A percentile compares a stretch with the other conserved stretches of the same genome.
Evolutionary conservation across 1,140 invertebrate genomes (phyloP).

Genomic region (Carposina sasakii): DNA sequence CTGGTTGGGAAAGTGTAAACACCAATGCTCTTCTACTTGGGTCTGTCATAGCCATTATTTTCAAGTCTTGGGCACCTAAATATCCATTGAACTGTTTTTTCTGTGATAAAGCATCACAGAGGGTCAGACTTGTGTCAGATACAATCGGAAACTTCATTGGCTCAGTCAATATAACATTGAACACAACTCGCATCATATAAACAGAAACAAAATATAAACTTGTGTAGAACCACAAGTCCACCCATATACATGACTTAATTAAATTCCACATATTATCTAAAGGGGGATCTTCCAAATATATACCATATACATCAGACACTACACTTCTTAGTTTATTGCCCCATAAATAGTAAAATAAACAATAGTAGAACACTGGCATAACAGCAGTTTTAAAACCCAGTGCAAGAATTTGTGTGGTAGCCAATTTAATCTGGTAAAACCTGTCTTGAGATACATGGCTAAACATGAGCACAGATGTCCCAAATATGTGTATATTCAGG

Average conservation of each 20-base stretch:
- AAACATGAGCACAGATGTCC: slow-evolving; percentile 75
- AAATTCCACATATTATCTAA: slow-evolving; percentile 71
- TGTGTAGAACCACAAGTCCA: slow-evolving; percentile 79
- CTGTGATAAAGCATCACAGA: slow-evolving; percentile 74
- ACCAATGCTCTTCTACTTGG: slow-evolving; percentile 72
- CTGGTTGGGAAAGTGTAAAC: slow-evolving; percentile 83
- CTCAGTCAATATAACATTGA: slow-evolving; percentile 80
- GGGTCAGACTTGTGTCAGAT: slow-evolving; percentile 48
- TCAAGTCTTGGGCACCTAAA: slow-evolving; percentile 80
- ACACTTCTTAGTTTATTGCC: slow-evolving; percentile 60
- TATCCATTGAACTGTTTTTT: slow-evolving; percentile 78
- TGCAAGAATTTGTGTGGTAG: slow-evolving; percentile 72
- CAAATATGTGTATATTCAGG: slow-evolving; percentile 70
- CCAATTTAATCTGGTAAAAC: slow-evolving; percentile 75
- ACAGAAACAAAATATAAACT: slow-evolving; percentile 79
- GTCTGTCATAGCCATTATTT: slow-evolving; percentile 75
- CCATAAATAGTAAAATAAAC: slow-evolving; percentile 74
- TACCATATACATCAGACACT: slow-evolving; percentile 63
- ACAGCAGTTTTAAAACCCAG: slow-evolving; percentile 74
- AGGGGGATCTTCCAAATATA: slow-evolving; percentile 69
- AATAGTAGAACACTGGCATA: slow-evolving; percentile 76
- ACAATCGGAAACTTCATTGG: slow-evolving; percentile 76
- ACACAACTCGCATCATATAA: slow-evolving; percentile 79
- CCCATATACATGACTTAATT: slow-evolving; percentile 71
- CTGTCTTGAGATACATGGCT: slow-evolving; percentile 79